Percentiles rank a stretch among this genome's conserved stretches.
These are phyloP conservation scores for Pterocles burchelli DNA, from an alignment of 2,113 vertebrate species.

Conservation along the genomic window DNA sequence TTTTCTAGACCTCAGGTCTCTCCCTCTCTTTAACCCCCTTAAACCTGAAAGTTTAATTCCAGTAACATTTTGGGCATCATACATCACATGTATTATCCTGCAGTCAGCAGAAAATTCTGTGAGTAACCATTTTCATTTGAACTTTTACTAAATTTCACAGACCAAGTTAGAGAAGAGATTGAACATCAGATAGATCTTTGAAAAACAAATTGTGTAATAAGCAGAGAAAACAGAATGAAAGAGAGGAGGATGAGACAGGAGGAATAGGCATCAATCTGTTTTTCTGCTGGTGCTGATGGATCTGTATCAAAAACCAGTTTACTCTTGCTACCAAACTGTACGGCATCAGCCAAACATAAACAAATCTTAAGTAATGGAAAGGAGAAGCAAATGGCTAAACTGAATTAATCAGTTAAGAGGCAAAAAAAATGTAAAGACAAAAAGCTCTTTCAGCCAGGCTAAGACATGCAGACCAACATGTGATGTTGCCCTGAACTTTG, in stretches of 20 bases:
- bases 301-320: neutral
- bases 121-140: neutral
- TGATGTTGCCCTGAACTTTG: constrained; percentile 26
- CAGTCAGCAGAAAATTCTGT: neutral
- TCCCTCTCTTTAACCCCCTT: neutral
- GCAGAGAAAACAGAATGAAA: neutral
- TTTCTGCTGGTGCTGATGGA: neutral
- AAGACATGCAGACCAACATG: constrained; percentile 37
- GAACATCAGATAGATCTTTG: neutral
- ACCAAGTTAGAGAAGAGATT: neutral
- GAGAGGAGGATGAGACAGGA: neutral
- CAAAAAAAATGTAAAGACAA: neutral
- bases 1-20: neutral
- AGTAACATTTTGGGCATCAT: neutral
- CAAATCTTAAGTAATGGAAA: neutral
- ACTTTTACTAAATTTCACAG: neutral
- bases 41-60: neutral
- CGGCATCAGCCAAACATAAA: neutral
- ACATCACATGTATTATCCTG: neutral
- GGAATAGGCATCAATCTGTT: neutral
- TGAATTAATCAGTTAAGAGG: neutral
- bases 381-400: neutral
- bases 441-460: constrained; percentile 37
- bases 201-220: neutral
- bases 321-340: neutral